phyloP scores from a whole-genome alignment of 2,113 vertebrate genomes.

The Otus sunia region DNA sequence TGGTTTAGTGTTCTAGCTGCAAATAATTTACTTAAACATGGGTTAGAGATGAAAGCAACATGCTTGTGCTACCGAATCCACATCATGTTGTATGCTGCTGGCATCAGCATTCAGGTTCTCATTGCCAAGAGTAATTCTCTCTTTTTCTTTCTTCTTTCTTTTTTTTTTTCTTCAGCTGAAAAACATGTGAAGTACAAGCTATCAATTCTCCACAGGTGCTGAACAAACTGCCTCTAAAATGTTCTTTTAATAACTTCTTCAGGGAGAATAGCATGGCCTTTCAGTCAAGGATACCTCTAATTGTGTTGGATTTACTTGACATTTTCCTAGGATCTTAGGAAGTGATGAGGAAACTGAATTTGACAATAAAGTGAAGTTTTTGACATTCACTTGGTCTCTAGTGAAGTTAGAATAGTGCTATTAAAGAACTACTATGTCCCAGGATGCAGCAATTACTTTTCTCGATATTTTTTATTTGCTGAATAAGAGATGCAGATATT shows the following conservation, averaged over 20 bases:
- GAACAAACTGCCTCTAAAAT: slow-evolving; percentile 55
- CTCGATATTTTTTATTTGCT: neutral
- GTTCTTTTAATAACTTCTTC: slow-evolving; percentile 53
- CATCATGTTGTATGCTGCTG: neutral
- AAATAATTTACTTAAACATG: neutral
- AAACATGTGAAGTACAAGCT: slow-evolving; percentile 11
- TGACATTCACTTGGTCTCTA: slow-evolving; percentile 49
- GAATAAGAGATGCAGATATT: neutral
- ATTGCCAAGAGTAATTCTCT: neutral
- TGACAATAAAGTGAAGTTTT: slow-evolving; percentile 63
- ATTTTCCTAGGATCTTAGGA: slow-evolving; percentile 60
- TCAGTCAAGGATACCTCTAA: slow-evolving; percentile 47
- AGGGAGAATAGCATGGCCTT: slow-evolving; percentile 52
- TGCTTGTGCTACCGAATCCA: neutral
- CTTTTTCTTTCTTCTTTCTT: neutral
- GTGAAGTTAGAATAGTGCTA: slow-evolving; percentile 11
- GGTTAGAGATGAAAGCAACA: neutral
- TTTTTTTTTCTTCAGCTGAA: neutral
- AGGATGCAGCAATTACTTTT: slow-evolving; percentile 17
- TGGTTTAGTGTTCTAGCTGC: neutral
- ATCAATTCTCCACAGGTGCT: slow-evolving; percentile 32
- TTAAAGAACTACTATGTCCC: neutral
- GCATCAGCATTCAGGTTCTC: neutral
- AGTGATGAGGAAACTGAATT: slow-evolving; percentile 55
- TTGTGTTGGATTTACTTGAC: slow-evolving; percentile 64